phyloP scores from a whole-genome alignment of 2,113 vertebrate species.

The Alethe diademata region DNA sequence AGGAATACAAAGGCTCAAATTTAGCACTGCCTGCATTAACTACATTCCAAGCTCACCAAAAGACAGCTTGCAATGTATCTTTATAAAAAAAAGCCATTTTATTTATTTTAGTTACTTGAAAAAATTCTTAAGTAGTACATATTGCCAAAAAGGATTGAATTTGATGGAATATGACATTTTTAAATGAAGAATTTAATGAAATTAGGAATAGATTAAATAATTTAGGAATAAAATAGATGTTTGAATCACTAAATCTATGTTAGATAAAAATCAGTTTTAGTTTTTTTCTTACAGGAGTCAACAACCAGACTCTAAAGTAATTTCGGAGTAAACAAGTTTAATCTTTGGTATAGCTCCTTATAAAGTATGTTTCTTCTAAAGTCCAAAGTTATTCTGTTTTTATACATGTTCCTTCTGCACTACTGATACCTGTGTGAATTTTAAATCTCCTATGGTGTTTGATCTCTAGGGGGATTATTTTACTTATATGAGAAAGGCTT shows the following conservation, averaged over 20 bases:
- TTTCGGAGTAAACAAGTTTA: background rate
- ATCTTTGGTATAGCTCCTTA: background rate
- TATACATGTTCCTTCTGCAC: background rate
- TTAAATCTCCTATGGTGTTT: background rate
- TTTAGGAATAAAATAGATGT: background rate
- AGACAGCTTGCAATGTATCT: background rate
- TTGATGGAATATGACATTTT: background rate
- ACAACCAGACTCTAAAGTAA: background rate
- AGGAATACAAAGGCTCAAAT: background rate
- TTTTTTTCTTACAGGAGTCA: background rate
- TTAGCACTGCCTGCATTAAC: background rate
- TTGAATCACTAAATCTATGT: background rate
- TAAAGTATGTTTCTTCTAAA: background rate
- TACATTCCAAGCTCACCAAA: background rate
- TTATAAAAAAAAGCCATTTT: background rate
- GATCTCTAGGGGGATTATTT: background rate
- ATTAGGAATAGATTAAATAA: background rate
- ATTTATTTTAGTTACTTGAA: background rate
- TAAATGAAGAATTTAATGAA: background rate
- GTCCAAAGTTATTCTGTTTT: background rate
- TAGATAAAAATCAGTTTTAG: background rate
- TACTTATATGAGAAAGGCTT: background rate
- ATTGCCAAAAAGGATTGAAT: background rate
- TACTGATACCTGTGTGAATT: background rate
- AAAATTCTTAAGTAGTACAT: background rate